Conservation (phyloP, 2,113 vertebrate species). For the Prolemur simus region DNA sequence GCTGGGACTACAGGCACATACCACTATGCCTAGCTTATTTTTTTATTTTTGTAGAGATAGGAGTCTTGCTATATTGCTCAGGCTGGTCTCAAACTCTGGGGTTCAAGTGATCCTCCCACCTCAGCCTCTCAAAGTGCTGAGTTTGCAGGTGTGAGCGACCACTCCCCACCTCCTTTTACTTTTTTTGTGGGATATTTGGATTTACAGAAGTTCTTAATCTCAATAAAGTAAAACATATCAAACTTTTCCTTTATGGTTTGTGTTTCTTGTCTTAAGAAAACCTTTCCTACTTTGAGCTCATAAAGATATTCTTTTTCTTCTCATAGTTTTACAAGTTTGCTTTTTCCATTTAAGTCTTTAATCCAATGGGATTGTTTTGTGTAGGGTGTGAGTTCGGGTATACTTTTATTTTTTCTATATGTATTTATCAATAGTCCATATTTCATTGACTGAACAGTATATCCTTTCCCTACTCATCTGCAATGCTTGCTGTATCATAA, state of each 20-base stretch:
- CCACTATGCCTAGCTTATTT: neutral
- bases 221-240: neutral
- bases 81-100: neutral
- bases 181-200: neutral
- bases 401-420: neutral
- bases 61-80: neutral
- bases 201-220: neutral
- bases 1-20: neutral
- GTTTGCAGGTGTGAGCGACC: neutral
- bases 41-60: neutral
- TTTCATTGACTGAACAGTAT: neutral
- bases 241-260: neutral
- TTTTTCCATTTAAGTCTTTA: constrained; percentile 1
- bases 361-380: neutral
- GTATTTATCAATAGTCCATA: neutral
- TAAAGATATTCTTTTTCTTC: constrained; percentile 15
- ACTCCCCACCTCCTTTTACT: neutral
- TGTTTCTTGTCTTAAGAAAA: neutral
- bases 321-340: constrained; percentile 15
- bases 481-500: neutral
- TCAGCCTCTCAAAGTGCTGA: neutral
- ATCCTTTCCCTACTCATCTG: neutral
- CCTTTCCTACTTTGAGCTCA: neutral
- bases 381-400: neutral
- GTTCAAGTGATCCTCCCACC: neutral